Evolutionary conservation across 2,113 vertebrate species (phyloP), one percentile per base, ranked within the genome.

Genomic region (Megatriorchis doriae): DNA sequence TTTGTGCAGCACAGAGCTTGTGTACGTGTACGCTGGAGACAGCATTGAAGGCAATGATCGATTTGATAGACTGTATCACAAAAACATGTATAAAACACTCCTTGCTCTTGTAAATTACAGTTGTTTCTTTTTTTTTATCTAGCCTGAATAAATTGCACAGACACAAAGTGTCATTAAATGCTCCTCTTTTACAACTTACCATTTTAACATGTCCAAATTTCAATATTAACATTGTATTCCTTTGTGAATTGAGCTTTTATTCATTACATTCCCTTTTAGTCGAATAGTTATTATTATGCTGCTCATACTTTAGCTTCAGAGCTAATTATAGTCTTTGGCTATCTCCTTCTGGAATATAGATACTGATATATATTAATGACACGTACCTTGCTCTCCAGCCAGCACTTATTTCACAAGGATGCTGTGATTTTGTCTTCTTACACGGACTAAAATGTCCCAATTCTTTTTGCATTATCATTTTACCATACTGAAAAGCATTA

Each of bases 221-320:
- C 91, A 95, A 65, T 92, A 96, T 93, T 96, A 97, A 65, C 88
- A 58, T 21, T 82, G 66, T 61, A 58, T 74, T 96, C 94, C 94
- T 93, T 89, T 75, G 95, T 91, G 96, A 89, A 85, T 91, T 93
- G 68, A 61, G 92, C 45, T 96, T 97, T 94, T 95, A 95, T 91
- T 95, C 95, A 78, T 95, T 88, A 77, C 80, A 80, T 82, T 97
- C 85, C 58, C 83, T 95, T 97, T 91, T 89, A 58, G 70, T 70
- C 85, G 93, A 94, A 94, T 82, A 93, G 92, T 91, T 96, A 96
- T 97, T 97, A 96, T 94, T 93, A 97, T 97, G 95, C 95, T 77
- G 62, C 80, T 95, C 94, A 78, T 95, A 80, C 85, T 95, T 96
- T 77, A 95, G 89, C 93, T 97, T 97, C 94, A 74, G 40, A 96